phyloP scores from a whole-genome alignment of 2,797 vertebrate species.

The Paratrypauchen microcephalus region DNA sequence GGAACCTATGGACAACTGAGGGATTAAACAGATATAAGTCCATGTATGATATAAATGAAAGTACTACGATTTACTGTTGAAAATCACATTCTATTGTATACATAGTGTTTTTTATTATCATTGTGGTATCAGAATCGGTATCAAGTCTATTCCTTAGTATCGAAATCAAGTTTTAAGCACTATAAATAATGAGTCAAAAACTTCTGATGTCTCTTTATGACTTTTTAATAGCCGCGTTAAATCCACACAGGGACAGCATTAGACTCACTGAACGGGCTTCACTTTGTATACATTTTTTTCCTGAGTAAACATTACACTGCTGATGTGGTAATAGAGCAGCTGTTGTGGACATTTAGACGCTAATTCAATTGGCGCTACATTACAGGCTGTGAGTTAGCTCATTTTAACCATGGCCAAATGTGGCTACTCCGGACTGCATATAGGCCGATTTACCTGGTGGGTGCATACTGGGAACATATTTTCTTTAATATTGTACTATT shows the following conservation, averaged over 20 bases:
- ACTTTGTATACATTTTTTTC: slow-evolving; percentile 3
- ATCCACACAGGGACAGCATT: not conserved
- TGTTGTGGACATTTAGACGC: slow-evolving; percentile 20
- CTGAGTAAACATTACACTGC: slow-evolving; percentile 2
- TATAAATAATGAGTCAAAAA: not conserved
- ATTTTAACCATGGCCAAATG: slow-evolving; percentile 20
- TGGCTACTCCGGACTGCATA: slow-evolving; percentile 1
- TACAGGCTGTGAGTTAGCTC: slow-evolving; percentile 1
- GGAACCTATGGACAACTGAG: too few relatives aligned
- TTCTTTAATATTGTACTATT: slow-evolving; percentile 9
- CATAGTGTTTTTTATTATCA: too few relatives aligned
- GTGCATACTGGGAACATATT: not conserved
- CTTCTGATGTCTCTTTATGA: not conserved
- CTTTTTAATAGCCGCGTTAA: not conserved
- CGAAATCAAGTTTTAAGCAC: too few relatives aligned
- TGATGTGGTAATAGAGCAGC: slow-evolving; percentile 15
- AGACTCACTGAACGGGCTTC: not conserved
- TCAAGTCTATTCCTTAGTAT: too few relatives aligned
- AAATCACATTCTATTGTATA: too few relatives aligned
- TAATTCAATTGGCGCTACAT: slow-evolving; percentile 30
- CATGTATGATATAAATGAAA: too few relatives aligned
- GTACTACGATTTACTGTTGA: too few relatives aligned
- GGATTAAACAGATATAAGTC: too few relatives aligned
- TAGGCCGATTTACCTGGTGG: not conserved
- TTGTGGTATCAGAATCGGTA: too few relatives aligned